phyloP scores from a whole-genome alignment of 2,797 vertebrate species.

The Cyprinodon diabolis region DNA sequence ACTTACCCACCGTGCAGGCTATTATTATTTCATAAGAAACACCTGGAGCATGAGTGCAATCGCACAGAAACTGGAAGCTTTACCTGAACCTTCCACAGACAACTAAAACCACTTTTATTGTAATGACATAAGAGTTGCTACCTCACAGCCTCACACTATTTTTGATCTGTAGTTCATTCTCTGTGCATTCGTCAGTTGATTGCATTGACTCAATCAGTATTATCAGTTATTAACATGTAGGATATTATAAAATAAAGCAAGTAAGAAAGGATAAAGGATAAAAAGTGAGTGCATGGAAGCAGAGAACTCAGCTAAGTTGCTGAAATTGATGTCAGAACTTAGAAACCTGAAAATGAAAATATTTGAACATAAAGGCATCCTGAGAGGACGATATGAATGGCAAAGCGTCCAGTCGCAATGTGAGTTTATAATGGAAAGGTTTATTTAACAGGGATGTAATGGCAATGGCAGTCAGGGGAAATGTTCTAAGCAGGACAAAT shows the following conservation, averaged over 20 bases:
- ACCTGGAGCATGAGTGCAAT: slow-evolving; percentile 39
- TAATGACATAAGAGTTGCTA: not conserved
- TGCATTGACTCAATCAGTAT: no score
- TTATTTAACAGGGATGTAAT: no score
- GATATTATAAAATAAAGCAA: not conserved
- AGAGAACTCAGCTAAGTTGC: no score
- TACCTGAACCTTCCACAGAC: slow-evolving; percentile 16
- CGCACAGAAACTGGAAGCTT: slow-evolving; percentile 20
- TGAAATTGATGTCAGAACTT: no score
- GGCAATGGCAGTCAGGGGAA: not conserved
- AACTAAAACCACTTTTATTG: slow-evolving; percentile 21
- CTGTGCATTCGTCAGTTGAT: not conserved
- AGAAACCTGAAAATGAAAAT: no score
- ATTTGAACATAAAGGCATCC: no score
- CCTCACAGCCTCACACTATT: not conserved
- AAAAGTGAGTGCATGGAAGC: not conserved
- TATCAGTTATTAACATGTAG: not conserved
- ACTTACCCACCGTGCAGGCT: slow-evolving; percentile 32
- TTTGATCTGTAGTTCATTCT: slow-evolving; percentile 1
- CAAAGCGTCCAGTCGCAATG: no score
- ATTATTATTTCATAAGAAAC: slow-evolving; percentile 55
- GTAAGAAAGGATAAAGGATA: not conserved
- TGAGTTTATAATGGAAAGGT: no score
- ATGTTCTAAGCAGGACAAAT: no score
- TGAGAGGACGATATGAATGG: no score